Percentiles rank a stretch among this genome's conserved stretches.
phyloP scores from a whole-genome alignment of 2,797 vertebrate genomes.

The Glyptemys insculpta region DNA sequence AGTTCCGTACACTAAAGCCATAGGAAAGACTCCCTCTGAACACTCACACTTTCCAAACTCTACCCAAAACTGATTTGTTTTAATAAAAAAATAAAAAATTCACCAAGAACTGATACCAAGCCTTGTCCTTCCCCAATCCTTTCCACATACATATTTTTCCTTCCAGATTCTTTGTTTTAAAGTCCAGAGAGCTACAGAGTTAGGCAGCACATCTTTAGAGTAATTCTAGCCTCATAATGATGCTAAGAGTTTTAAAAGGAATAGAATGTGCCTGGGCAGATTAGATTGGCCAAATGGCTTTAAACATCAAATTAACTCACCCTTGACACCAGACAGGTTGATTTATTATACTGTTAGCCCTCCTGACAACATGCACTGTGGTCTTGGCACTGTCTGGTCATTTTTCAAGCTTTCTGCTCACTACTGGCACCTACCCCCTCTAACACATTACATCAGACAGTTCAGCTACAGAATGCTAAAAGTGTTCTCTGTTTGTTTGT shows the following conservation, averaged over 20 bases:
- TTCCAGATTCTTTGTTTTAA: background rate
- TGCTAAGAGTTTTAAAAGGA: background rate
- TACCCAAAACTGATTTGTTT: background rate
- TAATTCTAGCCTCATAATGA: background rate
- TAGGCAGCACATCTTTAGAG: background rate
- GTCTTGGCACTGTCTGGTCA: constrained; percentile 67
- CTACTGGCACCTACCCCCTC: constrained; percentile 59
- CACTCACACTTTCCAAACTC: background rate
- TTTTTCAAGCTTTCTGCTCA: constrained; percentile 79
- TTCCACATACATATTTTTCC: background rate
- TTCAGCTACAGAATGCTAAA: constrained; percentile 68
- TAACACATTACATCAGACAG: constrained; percentile 48
- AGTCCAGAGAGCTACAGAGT: background rate
- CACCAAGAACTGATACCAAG: background rate
- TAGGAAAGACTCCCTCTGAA: background rate
- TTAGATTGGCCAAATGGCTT: constrained; percentile 59
- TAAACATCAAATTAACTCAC: constrained; percentile 59
- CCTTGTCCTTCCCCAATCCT: background rate
- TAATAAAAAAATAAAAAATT: background rate
- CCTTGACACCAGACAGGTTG: constrained; percentile 75
- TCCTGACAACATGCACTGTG: constrained; percentile 56
- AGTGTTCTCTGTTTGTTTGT: background rate
- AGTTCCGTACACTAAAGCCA: background rate
- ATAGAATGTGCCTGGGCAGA: constrained; percentile 39
- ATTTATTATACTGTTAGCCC: constrained; percentile 74